These are phyloP conservation scores for Ophion ellenae DNA, from an alignment of 2,888 invertebrate species.

Conservation along the genomic window DNA sequence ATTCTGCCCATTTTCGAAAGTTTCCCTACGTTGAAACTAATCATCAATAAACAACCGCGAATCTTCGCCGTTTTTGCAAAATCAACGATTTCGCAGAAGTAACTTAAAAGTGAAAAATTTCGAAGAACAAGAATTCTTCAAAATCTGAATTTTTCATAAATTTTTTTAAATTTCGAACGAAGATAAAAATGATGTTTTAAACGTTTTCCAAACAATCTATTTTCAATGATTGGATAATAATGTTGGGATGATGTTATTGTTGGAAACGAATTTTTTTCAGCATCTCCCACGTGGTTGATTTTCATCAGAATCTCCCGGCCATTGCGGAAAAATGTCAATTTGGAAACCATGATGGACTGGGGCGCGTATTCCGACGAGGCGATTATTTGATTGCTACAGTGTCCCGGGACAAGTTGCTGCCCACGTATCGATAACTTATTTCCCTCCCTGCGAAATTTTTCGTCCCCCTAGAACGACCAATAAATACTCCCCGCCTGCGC, in stretches of 20 bases:
- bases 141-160: background rate
- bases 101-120: background rate
- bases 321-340: background rate
- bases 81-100: background rate
- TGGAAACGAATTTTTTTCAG: background rate
- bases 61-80: background rate
- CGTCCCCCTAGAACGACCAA: background rate
- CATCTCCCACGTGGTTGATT: background rate
- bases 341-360: background rate
- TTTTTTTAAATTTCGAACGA: background rate
- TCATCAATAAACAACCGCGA: background rate
- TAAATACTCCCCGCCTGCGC: background rate
- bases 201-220: background rate
- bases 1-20: background rate
- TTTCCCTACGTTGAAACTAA: background rate
- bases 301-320: background rate
- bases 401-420: constrained; percentile 1
- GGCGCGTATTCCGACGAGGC: background rate
- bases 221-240: background rate
- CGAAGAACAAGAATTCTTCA: background rate
- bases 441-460: background rate
- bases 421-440: constrained; percentile 16
- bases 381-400: background rate
- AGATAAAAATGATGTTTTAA: background rate
- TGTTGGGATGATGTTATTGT: background rate